Base-by-base conservation (phyloP, 2,113 vertebrate species). In the Marmota monax region DNA sequence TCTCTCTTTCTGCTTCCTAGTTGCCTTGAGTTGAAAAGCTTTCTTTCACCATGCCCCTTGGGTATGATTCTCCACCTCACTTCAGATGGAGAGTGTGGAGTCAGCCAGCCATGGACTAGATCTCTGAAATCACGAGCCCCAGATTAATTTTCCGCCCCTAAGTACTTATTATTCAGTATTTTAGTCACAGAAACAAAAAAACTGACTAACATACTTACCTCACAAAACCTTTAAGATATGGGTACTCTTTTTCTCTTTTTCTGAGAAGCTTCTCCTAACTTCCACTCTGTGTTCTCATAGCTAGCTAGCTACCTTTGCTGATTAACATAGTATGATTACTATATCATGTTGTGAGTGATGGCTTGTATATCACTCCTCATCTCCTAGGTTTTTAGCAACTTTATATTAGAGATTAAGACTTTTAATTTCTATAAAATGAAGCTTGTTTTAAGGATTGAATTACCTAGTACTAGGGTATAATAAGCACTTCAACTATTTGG, bases 391-490 rank as follows among this genome's bases (percentile, higher is more conserved):
- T 94, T 95, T 79, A 84, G 51, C 74, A 92, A 74, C 34, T 89
- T 92, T 82, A 61, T 89, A 48, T 86, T 74, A 78, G 14, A 63
- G 32, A 80, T 22, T n/a, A 39, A 92, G 20, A 83, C 29, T 88
- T 95, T 65, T 45, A 92, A 69, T 70, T 95, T 90, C 20, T 95
- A 53, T 83, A 83, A 74, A 91, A 45, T 89, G 14, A 61, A 89
- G 72, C 37, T 86, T 90, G 34, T 53, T 95, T 4, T 85, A 51
- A 92, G 42, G n/a, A 90, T 77, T 84, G 74, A 92, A 74, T 86
- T 32, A 51, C 29, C 11, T 84, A 69, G 61, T 84, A 78, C 11
- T 74, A n/a, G 45, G 16, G 78, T 89, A 74, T 86, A 96, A 78
- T 86, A 84, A 88, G 18, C 16, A 77, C 7, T 29, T 69, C 67